Percentiles rank a stretch among this genome's conserved stretches.
Evolutionary conservation across 2,113 vertebrate genomes (phyloP).

Genomic region (Theropithecus gelada): DNA sequence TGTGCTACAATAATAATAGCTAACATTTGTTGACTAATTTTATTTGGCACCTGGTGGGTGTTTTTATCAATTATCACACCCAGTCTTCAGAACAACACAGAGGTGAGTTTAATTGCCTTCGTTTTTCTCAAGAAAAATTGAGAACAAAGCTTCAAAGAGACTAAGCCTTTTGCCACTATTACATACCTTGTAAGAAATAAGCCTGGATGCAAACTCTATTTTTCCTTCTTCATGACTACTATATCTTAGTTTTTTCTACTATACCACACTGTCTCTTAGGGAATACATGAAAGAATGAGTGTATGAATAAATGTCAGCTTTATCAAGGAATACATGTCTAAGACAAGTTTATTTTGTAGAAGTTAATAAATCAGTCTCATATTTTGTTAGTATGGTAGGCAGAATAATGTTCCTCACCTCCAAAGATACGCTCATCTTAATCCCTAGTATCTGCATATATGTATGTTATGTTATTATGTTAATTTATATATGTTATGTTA

Average conservation of each 20-base stretch:
- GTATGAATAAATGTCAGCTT: background rate
- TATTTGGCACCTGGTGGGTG: background rate
- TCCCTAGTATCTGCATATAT: background rate
- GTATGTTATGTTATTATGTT: too few species aligned
- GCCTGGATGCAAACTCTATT: background rate
- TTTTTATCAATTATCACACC: constrained; percentile 6
- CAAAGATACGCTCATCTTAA: background rate
- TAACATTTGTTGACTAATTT: background rate
- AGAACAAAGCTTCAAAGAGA: background rate
- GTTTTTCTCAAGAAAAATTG: background rate
- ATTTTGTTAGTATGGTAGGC: background rate
- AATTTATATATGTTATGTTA: too few species aligned
- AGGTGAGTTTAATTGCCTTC: background rate
- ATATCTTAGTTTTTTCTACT: background rate
- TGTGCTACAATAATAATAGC: background rate
- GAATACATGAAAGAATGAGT: background rate
- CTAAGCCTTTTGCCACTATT: background rate
- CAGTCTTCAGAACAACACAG: background rate
- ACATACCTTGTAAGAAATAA: background rate
- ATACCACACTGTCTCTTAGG: background rate
- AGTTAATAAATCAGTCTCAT: background rate
- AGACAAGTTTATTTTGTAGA: background rate
- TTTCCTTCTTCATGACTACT: background rate
- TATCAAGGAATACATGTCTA: background rate
- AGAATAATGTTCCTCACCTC: background rate